A percentile compares a stretch with the other conserved stretches of the same genome.
These are phyloP conservation scores for Cosmopolites sordidus DNA, from an alignment of 2,888 invertebrate species.

Conservation along the genomic window DNA sequence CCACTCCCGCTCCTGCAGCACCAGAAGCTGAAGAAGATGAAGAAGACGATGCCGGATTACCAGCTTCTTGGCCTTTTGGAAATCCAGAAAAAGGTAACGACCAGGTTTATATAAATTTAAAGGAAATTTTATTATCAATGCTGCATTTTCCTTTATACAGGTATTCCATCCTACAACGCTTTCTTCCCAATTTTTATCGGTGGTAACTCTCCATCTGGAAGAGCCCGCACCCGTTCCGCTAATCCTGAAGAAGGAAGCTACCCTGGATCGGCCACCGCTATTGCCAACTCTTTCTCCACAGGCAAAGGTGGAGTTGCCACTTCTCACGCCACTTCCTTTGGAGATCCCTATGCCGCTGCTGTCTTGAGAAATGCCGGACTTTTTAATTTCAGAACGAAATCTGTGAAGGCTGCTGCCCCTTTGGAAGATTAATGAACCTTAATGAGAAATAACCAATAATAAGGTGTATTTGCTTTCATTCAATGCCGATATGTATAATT, in stretches of 20 bases:
- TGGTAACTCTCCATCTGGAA: constrained; percentile 40
- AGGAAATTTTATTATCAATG: constrained; percentile 5
- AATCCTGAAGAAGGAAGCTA: constrained; percentile 37
- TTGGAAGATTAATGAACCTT: constrained; percentile 1
- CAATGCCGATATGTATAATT: background rate
- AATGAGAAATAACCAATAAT: too few species aligned
- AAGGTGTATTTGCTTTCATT: too few species aligned
- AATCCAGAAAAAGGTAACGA: constrained; percentile 34
- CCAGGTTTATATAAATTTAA: constrained; percentile 37
- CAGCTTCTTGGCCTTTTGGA: constrained; percentile 38
- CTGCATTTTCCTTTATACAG: background rate
- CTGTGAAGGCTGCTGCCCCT: constrained; percentile 5
- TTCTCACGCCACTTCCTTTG: constrained; percentile 70
- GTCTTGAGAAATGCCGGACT: constrained; percentile 40
- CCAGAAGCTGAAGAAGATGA: constrained; percentile 42
- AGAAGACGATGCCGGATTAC: constrained; percentile 52
- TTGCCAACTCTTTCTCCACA: constrained; percentile 70
- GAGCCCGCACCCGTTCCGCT: constrained; percentile 37
- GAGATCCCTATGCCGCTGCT: constrained; percentile 53
- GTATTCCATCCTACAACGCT: constrained; percentile 47
- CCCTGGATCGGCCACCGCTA: constrained; percentile 59
- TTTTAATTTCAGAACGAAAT: constrained; percentile 23
- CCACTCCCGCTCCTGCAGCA: constrained; percentile 7
- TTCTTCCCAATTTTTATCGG: constrained; percentile 66
- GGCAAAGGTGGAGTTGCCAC: constrained; percentile 67